Conservation (phyloP, 2,888 invertebrate species). For the Anorthoa munda region DNA sequence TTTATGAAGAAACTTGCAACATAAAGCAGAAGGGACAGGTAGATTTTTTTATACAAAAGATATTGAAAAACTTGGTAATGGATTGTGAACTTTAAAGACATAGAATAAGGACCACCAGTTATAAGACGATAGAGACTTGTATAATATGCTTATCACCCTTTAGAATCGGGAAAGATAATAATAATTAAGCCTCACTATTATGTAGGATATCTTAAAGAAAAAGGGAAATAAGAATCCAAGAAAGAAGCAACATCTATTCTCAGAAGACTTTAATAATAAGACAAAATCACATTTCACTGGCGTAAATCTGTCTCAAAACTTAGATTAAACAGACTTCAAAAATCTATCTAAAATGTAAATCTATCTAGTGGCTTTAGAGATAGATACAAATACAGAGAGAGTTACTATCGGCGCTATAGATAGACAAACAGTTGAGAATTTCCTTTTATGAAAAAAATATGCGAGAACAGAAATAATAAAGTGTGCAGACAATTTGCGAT, state of each 20-base stretch:
- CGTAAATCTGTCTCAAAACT: neutral
- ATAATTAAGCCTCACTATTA: conserved; percentile 12
- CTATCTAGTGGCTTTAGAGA: neutral
- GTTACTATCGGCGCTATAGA: neutral
- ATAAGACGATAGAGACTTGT: neutral
- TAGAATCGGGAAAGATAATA: conserved; percentile 3
- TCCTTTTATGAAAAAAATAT: conserved; percentile 18
- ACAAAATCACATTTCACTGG: neutral
- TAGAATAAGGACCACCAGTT: conserved; percentile 9
- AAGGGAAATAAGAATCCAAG: neutral
- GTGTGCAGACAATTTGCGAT: conserved; percentile 37
- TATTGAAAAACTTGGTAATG: conserved; percentile 29
- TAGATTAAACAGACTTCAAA: neutral
- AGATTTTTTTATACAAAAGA: conserved; percentile 51
- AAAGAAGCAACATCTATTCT: neutral
- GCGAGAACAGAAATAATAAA: conserved; percentile 27
- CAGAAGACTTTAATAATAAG: neutral
- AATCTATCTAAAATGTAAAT: neutral
- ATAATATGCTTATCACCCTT: conserved; percentile 21
- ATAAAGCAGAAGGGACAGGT: conserved; percentile 64
- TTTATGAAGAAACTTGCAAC: conserved; percentile 65
- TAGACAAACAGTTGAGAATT: neutral
- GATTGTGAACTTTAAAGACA: conserved; percentile 41
- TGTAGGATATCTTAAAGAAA: neutral
- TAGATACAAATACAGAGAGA: neutral